Conservation (phyloP, 2,797 vertebrate genomes). For the Phrynocephalus forsythii region DNA sequence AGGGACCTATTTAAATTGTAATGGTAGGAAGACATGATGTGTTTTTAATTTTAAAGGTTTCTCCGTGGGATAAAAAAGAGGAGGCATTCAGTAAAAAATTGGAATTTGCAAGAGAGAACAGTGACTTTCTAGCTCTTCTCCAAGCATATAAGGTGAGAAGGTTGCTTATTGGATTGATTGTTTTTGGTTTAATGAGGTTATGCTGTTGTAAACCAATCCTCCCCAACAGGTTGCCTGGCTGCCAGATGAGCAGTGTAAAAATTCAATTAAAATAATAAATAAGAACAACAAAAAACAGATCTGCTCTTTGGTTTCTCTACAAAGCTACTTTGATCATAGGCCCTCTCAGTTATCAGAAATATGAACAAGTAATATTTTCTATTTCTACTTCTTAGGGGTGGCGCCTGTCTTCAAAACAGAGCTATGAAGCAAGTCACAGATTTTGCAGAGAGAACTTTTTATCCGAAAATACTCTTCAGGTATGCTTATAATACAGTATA, state of each 20-base stretch:
- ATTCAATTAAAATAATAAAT: too few species aligned
- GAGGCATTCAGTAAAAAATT: constrained; percentile 94
- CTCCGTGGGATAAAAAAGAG: constrained; percentile 96
- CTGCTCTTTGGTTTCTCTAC: neutral
- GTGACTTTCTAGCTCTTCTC: constrained; percentile 93
- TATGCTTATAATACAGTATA: constrained; percentile 52
- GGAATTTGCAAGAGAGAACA: constrained; percentile 90
- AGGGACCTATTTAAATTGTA: too few species aligned
- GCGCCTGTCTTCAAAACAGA: constrained; percentile 85
- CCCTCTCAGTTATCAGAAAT: constrained; percentile 21
- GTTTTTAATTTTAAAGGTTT: constrained; percentile 81
- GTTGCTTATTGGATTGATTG: too few species aligned
- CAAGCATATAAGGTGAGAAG: constrained; percentile 91
- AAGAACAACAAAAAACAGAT: neutral
- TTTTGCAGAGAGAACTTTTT: constrained; percentile 97
- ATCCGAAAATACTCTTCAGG: constrained; percentile 91
- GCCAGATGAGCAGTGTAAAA: too few species aligned
- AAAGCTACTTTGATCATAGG: neutral
- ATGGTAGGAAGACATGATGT: neutral
- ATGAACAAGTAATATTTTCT: constrained; percentile 43
- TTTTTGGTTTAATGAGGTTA: too few species aligned
- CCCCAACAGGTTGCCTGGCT: too few species aligned
- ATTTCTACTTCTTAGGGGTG: constrained; percentile 84
- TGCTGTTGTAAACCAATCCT: too few species aligned
- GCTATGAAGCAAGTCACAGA: constrained; percentile 81